phyloP scores from a whole-genome alignment of 1,140 invertebrate genomes.

The Oreohelix idahoensis region DNA sequence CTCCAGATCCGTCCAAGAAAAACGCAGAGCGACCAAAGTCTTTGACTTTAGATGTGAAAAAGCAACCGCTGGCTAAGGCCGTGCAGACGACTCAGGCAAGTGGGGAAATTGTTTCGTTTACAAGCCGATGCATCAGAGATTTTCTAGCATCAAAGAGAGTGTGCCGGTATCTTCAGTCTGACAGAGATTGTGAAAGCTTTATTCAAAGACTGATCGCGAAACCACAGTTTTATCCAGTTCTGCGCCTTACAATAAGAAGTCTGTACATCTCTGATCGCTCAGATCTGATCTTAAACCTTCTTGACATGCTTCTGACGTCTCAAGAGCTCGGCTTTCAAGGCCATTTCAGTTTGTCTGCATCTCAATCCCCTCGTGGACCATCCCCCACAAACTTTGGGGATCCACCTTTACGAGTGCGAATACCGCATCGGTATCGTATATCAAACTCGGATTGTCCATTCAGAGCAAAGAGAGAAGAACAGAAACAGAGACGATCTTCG shows the following conservation, averaged over 20 bases:
- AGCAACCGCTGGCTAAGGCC: neutral
- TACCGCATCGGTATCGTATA: constrained; percentile 13
- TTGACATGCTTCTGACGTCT: constrained; percentile 41
- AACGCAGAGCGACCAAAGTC: constrained; percentile 15
- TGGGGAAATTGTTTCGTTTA: constrained; percentile 42
- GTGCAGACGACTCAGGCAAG: constrained; percentile 24
- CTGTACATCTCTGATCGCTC: constrained; percentile 39
- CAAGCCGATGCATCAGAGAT: constrained; percentile 49
- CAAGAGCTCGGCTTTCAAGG: constrained; percentile 26
- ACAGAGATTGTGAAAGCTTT: constrained; percentile 41
- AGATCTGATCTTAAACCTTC: constrained; percentile 39
- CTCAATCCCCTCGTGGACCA: neutral
- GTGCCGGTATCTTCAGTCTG: constrained; percentile 44
- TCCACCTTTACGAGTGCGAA: neutral
- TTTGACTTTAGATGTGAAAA: constrained; percentile 19
- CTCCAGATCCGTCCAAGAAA: constrained; percentile 8
- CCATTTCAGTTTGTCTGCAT: neutral
- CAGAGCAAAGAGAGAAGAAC: constrained; percentile 32
- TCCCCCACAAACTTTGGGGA: constrained; percentile 19
- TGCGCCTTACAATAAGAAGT: constrained; percentile 40
- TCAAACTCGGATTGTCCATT: constrained; percentile 30
- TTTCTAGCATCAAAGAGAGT: constrained; percentile 47
- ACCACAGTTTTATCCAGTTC: constrained; percentile 44
- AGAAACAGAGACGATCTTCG: constrained; percentile 28
- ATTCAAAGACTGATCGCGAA: constrained; percentile 40